Base-by-base conservation (phyloP, 2,797 vertebrate species). In the Melanotaenia boesemani region DNA sequence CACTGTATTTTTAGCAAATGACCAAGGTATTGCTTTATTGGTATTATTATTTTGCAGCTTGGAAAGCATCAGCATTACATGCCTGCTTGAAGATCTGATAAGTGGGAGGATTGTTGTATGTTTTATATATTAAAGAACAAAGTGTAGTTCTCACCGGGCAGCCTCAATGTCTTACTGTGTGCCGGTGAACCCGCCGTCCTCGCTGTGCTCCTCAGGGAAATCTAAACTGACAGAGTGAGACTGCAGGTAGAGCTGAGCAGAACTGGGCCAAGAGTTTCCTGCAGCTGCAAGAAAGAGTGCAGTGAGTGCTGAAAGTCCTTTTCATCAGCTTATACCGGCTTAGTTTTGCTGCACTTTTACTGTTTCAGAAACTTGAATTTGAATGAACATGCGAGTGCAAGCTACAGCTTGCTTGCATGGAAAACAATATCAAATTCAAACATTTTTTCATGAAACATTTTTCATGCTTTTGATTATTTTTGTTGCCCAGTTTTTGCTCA, bases 261-360 rank as follows among this genome's bases (percentile, higher is more conserved):
- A 91, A 88, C 70, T 89, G 86, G 86, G 87, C 81, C 83, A 84
- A 76, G 57, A 24, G 69, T 66, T 61, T 78, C 81, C 77, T 83
- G 81, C 74, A 62, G 77, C 76, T 39, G 76, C 12, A 63, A 61
- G 63, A 76, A 52, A 34, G 50, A 65, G 26, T 4, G 65, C 55
- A 57, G n/a, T 20, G 67, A 44, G 67, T 62, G 67, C 46, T 16
- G 12, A 63, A 50, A 50, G n/a, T 10, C 48, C 6, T 74, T 66
- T 61, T 64, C 32, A 36, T 84, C 48, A 11, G 13, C 1, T 22
- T 26, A 65, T 52, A n/a, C 50, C n/a, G 1, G 18, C 22, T 20
- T 1, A 6, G 22, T n/a, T 76, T 59, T 74, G 54, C 57, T 34
- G 44, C 61, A 76, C 55, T 64, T 44, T 50, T 6, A 1, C 52